Conservation (phyloP, 2,888 invertebrate genomes). For the Kryphioiulus occultus region DNA sequence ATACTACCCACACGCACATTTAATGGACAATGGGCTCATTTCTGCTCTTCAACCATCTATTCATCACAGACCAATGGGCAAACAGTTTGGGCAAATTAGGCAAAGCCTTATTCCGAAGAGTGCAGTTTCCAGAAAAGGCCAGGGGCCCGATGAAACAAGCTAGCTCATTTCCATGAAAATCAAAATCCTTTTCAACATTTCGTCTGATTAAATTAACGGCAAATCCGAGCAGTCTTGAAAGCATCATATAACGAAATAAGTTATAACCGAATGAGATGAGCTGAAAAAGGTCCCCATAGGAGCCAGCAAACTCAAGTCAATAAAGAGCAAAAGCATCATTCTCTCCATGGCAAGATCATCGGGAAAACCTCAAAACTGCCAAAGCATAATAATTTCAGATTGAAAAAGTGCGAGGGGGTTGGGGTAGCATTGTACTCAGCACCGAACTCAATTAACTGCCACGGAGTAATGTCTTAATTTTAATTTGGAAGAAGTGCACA, state of each 20-base stretch:
- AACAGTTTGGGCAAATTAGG: neutral
- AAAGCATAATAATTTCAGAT: neutral
- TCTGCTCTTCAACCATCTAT: neutral
- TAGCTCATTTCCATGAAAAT: slow-evolving; percentile 10
- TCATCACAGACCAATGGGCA: neutral
- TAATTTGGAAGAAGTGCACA: neutral
- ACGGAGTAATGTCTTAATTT: slow-evolving; percentile 25
- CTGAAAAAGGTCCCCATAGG: neutral
- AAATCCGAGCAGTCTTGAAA: neutral
- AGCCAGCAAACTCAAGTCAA: neutral
- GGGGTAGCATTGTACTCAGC: neutral
- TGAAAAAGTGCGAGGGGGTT: neutral
- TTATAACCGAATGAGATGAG: neutral
- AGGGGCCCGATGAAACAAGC: neutral
- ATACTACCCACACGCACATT: neutral
- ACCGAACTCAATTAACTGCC: slow-evolving; percentile 21
- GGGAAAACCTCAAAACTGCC: slow-evolving; percentile 11
- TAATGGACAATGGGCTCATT: neutral
- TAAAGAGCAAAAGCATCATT: neutral
- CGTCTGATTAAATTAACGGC: slow-evolving; percentile 18
- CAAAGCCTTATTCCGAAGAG: neutral
- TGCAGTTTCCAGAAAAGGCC: neutral
- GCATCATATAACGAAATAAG: neutral
- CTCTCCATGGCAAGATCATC: neutral
- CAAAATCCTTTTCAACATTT: slow-evolving; percentile 28